phyloP scores from a whole-genome alignment of 2,797 vertebrate genomes.

The Chaenodraco wilsoni region DNA sequence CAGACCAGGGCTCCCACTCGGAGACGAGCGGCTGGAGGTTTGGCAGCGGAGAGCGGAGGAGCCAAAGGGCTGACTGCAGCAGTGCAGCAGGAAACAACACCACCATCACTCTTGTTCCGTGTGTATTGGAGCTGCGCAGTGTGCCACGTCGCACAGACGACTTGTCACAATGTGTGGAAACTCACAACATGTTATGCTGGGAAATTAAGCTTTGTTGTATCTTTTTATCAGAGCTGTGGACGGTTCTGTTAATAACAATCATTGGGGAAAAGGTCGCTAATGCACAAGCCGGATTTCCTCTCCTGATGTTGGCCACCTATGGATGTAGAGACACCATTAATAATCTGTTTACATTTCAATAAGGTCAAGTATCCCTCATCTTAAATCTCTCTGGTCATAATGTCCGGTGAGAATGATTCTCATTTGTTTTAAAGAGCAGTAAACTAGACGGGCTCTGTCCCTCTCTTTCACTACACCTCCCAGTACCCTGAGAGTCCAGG shows the following conservation, averaged over 20 bases:
- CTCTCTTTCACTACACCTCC: neutral
- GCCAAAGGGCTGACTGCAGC: conserved; percentile 75
- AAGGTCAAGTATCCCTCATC: too few species aligned
- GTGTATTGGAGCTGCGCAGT: conserved; percentile 24
- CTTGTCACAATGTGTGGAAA: too few species aligned
- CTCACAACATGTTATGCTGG: too few species aligned
- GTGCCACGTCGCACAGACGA: conserved; percentile 61
- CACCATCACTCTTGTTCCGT: conserved; percentile 53
- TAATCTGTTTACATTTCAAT: neutral
- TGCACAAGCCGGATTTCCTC: too few species aligned
- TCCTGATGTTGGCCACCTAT: neutral
- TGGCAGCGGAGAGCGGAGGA: conserved; percentile 51
- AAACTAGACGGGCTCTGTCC: too few species aligned
- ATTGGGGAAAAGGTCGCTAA: neutral
- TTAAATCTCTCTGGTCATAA: too few species aligned
- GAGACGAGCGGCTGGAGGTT: conserved; percentile 64
- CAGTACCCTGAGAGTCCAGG: too few species aligned
- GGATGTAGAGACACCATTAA: neutral
- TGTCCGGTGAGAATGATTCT: too few species aligned
- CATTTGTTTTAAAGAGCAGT: too few species aligned
- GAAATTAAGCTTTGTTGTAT: too few species aligned
- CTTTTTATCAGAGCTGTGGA: neutral
- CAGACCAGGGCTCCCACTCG: conserved; percentile 56
- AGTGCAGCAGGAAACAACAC: conserved; percentile 50
- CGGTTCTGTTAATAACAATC: neutral